Base-by-base conservation (phyloP, 2,888 invertebrate species). In the Napeogenes sylphis region DNA sequence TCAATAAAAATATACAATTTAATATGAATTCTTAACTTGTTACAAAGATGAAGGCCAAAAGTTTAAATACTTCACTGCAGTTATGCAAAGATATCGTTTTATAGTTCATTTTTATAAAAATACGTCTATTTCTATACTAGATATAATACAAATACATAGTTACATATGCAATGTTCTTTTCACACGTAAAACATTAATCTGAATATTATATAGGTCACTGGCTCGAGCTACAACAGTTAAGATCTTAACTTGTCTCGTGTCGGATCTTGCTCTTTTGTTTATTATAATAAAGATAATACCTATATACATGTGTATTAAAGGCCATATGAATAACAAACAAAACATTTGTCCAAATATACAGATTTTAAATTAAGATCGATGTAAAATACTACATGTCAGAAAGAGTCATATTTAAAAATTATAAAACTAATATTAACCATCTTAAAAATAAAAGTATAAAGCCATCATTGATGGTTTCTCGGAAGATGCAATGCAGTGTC, bases 401-500 rank as follows among this genome's bases (percentile, higher is more conserved):
- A 35, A 6, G 35, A 35, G 6, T 35, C 35, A 4, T 5, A 35
- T 21, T 21, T 21, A 6, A 35, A 51, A 3, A 51, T 51, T 21
- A 12, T 4, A 21, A 21, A 21, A 21, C 30, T 8, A 12, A 8
- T 51, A 30, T 5, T 51, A 21, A 30, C 30, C 51, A 51, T 51
- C 4, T 35, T 35, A 42, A 42, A 51, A 51, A 51, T 51, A 51
- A 30, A 51, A 51, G 8, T 8, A 51, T 51, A 51, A 51, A 51
- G 30, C 10, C 4, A 8, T 12, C 30, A 6, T 30, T 62, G 58
- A 65, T 63, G 58, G 14, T 58, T 67, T 65, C 67, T 61, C n/a
- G 33, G 65, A 65, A 65, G n/a, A 55, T 32, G 33, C 45, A 58
- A 61, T 55, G 33, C 35, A 58, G 60, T 60, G 65, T 63, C 55